A percentile compares a stretch with the other conserved stretches of the same genome.
phyloP scores from a whole-genome alignment of 2,888 invertebrate genomes.

The Stenolophus ochropezus region DNA sequence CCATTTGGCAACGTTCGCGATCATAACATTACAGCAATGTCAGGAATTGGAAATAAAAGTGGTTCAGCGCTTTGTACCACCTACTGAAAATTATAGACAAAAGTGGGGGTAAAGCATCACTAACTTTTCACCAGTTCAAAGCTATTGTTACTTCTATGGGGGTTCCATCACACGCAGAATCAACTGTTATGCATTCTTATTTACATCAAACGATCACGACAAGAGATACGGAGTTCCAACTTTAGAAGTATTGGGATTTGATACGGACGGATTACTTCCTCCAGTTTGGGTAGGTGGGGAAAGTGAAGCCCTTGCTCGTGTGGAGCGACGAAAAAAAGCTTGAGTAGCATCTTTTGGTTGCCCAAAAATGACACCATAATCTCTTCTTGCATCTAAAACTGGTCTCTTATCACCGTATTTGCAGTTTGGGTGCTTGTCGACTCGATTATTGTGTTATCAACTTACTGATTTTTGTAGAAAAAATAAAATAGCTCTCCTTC shows the following conservation, averaged over 20 bases:
- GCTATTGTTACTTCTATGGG: constrained; percentile 86
- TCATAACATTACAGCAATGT: constrained; percentile 86
- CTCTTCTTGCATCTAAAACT: constrained; percentile 87
- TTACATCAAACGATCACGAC: constrained; percentile 85
- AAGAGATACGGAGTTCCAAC: constrained; percentile 90
- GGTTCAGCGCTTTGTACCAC: constrained; percentile 82
- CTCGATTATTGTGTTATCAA: constrained; percentile 89
- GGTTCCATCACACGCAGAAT: constrained; percentile 78
- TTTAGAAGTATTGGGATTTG: constrained; percentile 90
- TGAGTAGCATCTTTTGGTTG: constrained; percentile 92
- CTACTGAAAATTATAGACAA: constrained; percentile 85
- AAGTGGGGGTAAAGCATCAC: constrained; percentile 87
- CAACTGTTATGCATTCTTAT: constrained; percentile 75
- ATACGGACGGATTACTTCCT: constrained; percentile 81
- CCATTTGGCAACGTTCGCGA: constrained; percentile 91
- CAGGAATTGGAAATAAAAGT: constrained; percentile 87
- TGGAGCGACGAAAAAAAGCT: constrained; percentile 88
- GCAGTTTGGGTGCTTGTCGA: constrained; percentile 89
- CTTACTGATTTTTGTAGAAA: constrained; percentile 82
- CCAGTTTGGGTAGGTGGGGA: constrained; percentile 84
- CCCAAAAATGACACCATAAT: constrained; percentile 93
- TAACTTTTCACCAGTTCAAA: constrained; percentile 92
- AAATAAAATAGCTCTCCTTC: constrained; percentile 86
- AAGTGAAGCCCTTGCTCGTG: constrained; percentile 78
- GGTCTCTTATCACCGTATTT: constrained; percentile 91